A percentile compares a stretch with the other conserved stretches of the same genome.
These are phyloP conservation scores for Candoia aspera DNA, from an alignment of 2,113 vertebrate genomes.

Conservation along the genomic window DNA sequence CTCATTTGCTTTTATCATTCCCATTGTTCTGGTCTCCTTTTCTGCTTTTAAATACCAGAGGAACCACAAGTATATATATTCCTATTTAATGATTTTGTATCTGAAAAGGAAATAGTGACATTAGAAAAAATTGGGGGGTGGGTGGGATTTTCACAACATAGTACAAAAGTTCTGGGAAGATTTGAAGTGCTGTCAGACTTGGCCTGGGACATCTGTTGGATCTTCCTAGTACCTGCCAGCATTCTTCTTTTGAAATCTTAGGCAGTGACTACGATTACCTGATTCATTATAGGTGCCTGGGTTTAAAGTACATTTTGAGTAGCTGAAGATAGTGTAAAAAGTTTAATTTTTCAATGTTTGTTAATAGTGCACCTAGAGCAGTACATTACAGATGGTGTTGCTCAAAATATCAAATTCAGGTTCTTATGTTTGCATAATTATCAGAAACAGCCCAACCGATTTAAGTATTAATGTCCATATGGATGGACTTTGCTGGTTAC, in stretches of 20 bases:
- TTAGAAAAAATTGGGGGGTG: constrained; percentile 26
- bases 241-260: constrained; percentile 35
- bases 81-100: constrained; percentile 5
- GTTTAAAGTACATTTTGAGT: constrained; percentile 60
- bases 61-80: background rate
- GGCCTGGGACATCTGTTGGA: constrained; percentile 61
- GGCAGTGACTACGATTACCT: constrained; percentile 57
- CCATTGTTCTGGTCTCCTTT: constrained; percentile 33
- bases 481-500: constrained; percentile 23
- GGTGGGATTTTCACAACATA: constrained; percentile 33
- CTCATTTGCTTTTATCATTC: constrained; percentile 3
- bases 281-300: constrained; percentile 67
- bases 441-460: constrained; percentile 31
- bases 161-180: constrained; percentile 32
- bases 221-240: constrained; percentile 46
- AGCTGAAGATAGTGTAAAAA: constrained; percentile 60
- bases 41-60: background rate
- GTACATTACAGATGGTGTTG: constrained; percentile 64
- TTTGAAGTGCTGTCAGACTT: constrained; percentile 60
- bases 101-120: constrained; percentile 3
- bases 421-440: constrained; percentile 42
- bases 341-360: constrained; percentile 56
- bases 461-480: constrained; percentile 30
- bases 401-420: constrained; percentile 51
- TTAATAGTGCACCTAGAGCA: constrained; percentile 52